These are phyloP conservation scores for Drosophila lutescens DNA, from an alignment of 2,888 invertebrate species.

Conservation along the genomic window DNA sequence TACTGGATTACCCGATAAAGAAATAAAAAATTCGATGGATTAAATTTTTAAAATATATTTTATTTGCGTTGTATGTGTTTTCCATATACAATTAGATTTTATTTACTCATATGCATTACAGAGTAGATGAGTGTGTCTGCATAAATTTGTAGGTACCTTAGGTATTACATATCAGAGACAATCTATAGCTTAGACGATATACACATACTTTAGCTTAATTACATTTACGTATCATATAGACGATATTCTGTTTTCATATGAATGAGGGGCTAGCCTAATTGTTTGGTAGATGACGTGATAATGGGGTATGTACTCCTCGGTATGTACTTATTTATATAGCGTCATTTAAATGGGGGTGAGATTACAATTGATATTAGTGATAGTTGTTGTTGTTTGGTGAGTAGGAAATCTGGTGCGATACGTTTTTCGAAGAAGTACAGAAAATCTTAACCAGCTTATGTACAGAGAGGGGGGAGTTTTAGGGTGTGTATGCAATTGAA, in stretches of 20 bases:
- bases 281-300: slow-evolving; percentile 38
- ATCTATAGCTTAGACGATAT: slow-evolving; percentile 52
- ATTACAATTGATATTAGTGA: slow-evolving; percentile 37
- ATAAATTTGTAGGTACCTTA: slow-evolving; percentile 79
- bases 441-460: slow-evolving; percentile 28
- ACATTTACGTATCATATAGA: slow-evolving; percentile 47
- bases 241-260: slow-evolving; percentile 29
- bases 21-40: background rate
- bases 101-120: slow-evolving; percentile 49
- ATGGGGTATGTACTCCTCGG: slow-evolving; percentile 7
- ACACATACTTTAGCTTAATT: slow-evolving; percentile 57
- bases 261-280: slow-evolving; percentile 32
- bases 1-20: background rate
- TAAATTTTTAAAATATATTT: slow-evolving; percentile 74
- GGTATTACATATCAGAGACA: slow-evolving; percentile 73
- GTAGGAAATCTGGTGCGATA: slow-evolving; percentile 23
- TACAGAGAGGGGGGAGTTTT: slow-evolving; percentile 17
- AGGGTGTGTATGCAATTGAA: slow-evolving; percentile 11
- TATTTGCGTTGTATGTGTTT: slow-evolving; percentile 62
- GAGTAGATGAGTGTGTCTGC: slow-evolving; percentile 73
- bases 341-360: slow-evolving; percentile 42
- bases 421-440: slow-evolving; percentile 24
- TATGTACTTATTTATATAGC: slow-evolving; percentile 45
- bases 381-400: slow-evolving; percentile 9
- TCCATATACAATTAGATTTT: slow-evolving; percentile 63